Evolutionary conservation across 1,140 invertebrate species (phyloP).

Genomic region (Triops cancriformis): DNA sequence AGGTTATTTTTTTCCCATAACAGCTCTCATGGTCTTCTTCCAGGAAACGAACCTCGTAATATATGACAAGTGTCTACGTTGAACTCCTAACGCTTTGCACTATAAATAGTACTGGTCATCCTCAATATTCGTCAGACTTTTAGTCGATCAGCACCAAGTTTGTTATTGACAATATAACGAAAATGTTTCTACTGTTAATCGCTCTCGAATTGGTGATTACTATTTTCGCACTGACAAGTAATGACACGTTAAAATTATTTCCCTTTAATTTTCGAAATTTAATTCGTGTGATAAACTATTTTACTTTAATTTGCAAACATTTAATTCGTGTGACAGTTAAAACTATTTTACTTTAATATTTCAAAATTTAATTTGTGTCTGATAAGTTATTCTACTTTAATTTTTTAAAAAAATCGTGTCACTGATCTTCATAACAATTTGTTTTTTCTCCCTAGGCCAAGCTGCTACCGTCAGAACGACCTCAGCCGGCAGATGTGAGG

Average conservation of each 20-base stretch:
- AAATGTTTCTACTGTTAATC: neutral
- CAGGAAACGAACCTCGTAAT: too few species aligned
- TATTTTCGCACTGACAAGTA: neutral
- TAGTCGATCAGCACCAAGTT: neutral
- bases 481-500: constrained; percentile 3
- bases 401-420: too few species aligned
- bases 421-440: too few species aligned
- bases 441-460: neutral
- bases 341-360: neutral
- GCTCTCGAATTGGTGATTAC: neutral
- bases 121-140: neutral
- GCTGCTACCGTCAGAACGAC: neutral
- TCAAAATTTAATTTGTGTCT: neutral
- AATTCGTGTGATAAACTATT: neutral
- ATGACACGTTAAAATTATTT: neutral
- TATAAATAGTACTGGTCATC: neutral
- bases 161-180: neutral
- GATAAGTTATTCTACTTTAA: neutral
- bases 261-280: neutral
- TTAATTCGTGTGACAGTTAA: too few species aligned
- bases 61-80: neutral
- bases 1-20: too few species aligned
- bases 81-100: neutral
- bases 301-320: neutral
- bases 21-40: too few species aligned